These are phyloP conservation scores for Aplodontia rufa DNA, from an alignment of 2,113 vertebrate species.

Conservation along the genomic window DNA sequence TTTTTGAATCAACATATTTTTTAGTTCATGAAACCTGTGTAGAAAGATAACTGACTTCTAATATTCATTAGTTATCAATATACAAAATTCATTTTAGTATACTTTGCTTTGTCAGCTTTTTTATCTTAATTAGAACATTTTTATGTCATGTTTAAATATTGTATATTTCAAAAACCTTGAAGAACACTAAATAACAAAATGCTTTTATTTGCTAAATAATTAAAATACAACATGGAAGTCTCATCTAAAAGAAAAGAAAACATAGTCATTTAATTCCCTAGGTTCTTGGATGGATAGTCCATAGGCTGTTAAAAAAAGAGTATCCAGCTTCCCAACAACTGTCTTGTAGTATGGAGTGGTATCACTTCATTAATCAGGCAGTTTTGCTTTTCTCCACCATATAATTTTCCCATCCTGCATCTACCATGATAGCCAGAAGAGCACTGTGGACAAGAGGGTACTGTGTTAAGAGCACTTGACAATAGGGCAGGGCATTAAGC, in stretches of 20 bases:
- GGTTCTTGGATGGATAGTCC: neutral
- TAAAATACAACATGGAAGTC: constrained; percentile 32
- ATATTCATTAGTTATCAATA: constrained; percentile 32
- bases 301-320: neutral
- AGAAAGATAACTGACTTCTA: constrained; percentile 44
- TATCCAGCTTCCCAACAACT: neutral
- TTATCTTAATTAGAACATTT: constrained; percentile 84
- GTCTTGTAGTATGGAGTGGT: neutral
- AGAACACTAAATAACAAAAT: constrained; percentile 80
- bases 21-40: constrained; percentile 3
- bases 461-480: neutral
- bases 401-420: neutral
- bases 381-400: neutral
- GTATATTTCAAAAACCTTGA: constrained; percentile 83
- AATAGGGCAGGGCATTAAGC: neutral
- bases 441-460: neutral
- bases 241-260: constrained; percentile 52
- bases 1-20: constrained; percentile 37
- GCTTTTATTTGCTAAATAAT: constrained; percentile 78
- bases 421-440: neutral
- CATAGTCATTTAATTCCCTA: constrained; percentile 19
- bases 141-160: constrained; percentile 81
- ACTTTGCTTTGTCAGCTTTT: constrained; percentile 83
- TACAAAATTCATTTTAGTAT: constrained; percentile 68
- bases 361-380: neutral